Evolutionary conservation across 2,888 invertebrate species (phyloP).

Genomic region (Linnaemya tessellans): DNA sequence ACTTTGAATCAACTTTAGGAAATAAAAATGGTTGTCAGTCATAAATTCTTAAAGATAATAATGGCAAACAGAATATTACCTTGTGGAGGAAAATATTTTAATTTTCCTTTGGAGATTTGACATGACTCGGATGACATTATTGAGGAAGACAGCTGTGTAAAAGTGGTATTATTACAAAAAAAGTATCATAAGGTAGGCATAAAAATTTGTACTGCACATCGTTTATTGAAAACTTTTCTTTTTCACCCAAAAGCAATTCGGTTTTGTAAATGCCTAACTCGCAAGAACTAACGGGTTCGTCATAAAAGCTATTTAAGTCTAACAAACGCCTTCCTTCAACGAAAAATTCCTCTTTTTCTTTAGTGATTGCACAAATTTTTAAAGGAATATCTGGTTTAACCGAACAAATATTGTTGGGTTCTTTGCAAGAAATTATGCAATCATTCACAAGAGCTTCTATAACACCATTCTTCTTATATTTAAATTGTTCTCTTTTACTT

Average conservation of each 20-base stretch:
- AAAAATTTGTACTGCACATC: slow-evolving; percentile 49
- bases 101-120: slow-evolving; percentile 36
- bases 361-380: slow-evolving; percentile 42
- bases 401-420: slow-evolving; percentile 44
- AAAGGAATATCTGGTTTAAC: slow-evolving; percentile 36
- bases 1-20: slow-evolving; percentile 41
- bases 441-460: slow-evolving; percentile 34
- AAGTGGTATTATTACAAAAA: slow-evolving; percentile 56
- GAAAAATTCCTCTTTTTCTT: background rate
- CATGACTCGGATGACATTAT: slow-evolving; percentile 31
- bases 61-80: slow-evolving; percentile 26
- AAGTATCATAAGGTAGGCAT: slow-evolving; percentile 30
- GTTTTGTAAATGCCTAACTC: slow-evolving; percentile 28
- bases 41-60: slow-evolving; percentile 4
- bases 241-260: slow-evolving; percentile 40
- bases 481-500: slow-evolving; percentile 15
- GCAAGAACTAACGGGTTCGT: slow-evolving; percentile 35
- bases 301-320: slow-evolving; percentile 29
- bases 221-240: too few species aligned
- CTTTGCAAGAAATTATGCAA: slow-evolving; percentile 44
- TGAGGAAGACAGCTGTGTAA: slow-evolving; percentile 45
- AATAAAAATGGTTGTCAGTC: slow-evolving; percentile 30
- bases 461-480: too few species aligned
- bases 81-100: slow-evolving; percentile 49
- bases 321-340: slow-evolving; percentile 36